Base-by-base conservation (phyloP, 2,113 vertebrate species). In the Crotalus tigris region DNA sequence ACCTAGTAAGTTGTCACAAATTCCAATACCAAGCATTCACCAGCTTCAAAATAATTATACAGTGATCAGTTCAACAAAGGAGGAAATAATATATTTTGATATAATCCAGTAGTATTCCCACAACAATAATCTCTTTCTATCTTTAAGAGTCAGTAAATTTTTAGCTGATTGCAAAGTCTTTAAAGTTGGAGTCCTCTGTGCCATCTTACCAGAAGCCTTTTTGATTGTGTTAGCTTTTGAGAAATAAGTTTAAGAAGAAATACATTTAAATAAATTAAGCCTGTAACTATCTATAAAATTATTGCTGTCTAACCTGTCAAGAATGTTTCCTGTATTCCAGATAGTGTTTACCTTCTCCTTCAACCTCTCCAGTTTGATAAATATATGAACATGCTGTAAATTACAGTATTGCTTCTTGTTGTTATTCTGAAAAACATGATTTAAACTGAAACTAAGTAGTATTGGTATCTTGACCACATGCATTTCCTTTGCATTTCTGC, bases 261-360 rank as follows among this genome's bases (percentile, higher is more conserved):
- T 93, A 93, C 21, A 87, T 49, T 94, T 59, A 13, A 88, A 17
- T 53, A 90, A 91, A 95, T 58, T 44, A 85, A 90, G 7, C 2
- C 11, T 94, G 92, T 93, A 92, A 94, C 91, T 90, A 93, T 95
- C 93, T 49, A 85, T 0, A 1, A 89, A 94, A 90, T 1, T 59
- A 6, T 85, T 53, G 4, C 93, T 6, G 13, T 61, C 58, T 61
- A 61, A 24, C 92, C 49, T n/a, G 0, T 53, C 1, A 44, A 49
- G 10, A 94, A 89, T 91, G 91, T 44, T 1, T 4, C 93, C 58
- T 95, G n/a, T 44, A 89, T 92, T 94, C 57, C 19, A 94, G 92
- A 93, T 94, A 81, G 51, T 93, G 0, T 85, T 95, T 92, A 93
- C 95, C 94, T 96, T 12, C 3, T 44, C 61, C 58, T 86, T 90